Conservation (phyloP, 2,888 invertebrate species). For the Hydrotaea cyrtoneurina region DNA sequence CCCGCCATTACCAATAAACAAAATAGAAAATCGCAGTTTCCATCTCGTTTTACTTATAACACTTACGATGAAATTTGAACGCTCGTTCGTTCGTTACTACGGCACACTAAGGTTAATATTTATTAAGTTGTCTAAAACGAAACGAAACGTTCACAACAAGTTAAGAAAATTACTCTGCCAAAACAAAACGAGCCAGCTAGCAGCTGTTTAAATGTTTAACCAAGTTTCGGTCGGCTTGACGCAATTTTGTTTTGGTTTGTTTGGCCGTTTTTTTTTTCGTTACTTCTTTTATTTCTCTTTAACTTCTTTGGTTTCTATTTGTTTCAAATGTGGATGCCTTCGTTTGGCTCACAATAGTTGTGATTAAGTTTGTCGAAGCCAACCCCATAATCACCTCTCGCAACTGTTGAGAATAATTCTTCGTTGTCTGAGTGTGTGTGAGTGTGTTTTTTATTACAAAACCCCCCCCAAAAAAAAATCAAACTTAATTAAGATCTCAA, state of each 20-base stretch:
- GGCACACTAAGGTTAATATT: slow-evolving; percentile 57
- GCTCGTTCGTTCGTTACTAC: background rate
- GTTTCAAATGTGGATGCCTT: background rate
- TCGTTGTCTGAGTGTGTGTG: no score
- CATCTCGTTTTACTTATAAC: no score
- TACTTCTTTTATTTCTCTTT: no score
- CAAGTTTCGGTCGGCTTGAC: background rate
- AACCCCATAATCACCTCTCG: background rate
- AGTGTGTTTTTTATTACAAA: background rate
- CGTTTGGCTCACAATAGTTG: background rate
- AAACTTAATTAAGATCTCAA: background rate
- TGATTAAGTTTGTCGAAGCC: background rate
- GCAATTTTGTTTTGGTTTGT: background rate
- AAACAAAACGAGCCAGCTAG: background rate
- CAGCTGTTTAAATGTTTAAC: slow-evolving; percentile 1
- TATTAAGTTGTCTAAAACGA: slow-evolving; percentile 64
- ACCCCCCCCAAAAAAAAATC: background rate
- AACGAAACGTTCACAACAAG: slow-evolving; percentile 24
- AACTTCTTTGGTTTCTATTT: background rate
- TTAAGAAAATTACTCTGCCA: slow-evolving; percentile 39
- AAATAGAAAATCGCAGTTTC: no score
- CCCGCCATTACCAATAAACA: background rate
- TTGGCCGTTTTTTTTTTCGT: no score
- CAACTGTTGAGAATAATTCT: background rate
- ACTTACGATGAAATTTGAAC: background rate